Conservation (phyloP, 2,888 invertebrate genomes). For the Macaria notata region DNA sequence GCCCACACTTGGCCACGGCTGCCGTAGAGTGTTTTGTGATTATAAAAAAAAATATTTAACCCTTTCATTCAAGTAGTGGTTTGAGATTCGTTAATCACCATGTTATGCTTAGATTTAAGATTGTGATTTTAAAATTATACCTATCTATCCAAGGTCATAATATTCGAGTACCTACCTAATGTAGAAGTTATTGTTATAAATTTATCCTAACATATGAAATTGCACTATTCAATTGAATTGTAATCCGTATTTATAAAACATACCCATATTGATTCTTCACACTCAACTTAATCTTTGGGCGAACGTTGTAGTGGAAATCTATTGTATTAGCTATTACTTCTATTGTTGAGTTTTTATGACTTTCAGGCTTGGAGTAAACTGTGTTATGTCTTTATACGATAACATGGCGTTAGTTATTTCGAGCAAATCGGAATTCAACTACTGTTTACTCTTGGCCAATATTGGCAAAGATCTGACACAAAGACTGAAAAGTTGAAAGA, state of each 20-base stretch:
- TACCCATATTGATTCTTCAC: constrained; percentile 7
- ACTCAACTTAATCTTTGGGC: constrained; percentile 10
- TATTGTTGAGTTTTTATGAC: constrained; percentile 7
- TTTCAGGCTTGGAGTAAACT: constrained; percentile 10
- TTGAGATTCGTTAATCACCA: constrained; percentile 58
- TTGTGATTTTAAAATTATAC: constrained; percentile 67
- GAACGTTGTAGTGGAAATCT: constrained; percentile 4
- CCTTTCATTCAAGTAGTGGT: constrained; percentile 57
- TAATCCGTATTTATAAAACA: constrained; percentile 10
- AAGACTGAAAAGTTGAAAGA: constrained; percentile 24
- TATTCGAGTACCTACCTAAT: constrained; percentile 51
- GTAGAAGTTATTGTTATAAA: constrained; percentile 37
- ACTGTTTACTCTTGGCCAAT: constrained; percentile 11
- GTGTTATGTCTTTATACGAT: not conserved
- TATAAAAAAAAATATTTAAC: constrained; percentile 50
- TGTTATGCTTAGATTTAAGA: constrained; percentile 62
- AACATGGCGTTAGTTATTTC: not conserved
- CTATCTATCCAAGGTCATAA: constrained; percentile 56
- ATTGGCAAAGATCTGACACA: constrained; percentile 28
- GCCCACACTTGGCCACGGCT: not conserved
- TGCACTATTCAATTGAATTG: constrained; percentile 18
- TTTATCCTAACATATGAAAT: constrained; percentile 15
- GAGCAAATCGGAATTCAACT: not conserved
- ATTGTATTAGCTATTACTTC: not conserved
- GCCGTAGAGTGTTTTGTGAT: constrained; percentile 40